Conservation (phyloP, 1,140 invertebrate genomes). For the Drosophila punjabiensis region DNA sequence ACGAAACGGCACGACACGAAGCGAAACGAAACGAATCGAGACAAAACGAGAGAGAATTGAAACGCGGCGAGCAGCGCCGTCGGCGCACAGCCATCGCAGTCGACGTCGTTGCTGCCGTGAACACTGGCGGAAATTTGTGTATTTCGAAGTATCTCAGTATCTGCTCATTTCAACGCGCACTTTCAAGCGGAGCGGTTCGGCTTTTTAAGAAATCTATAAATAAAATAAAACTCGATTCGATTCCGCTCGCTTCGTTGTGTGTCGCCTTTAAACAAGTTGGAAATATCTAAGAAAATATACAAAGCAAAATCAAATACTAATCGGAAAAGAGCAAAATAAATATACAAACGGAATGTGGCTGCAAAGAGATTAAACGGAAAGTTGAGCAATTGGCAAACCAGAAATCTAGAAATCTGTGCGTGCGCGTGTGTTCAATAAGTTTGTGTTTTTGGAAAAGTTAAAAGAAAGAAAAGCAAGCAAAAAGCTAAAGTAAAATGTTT, state of each 20-base stretch:
- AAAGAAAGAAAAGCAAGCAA: constrained; percentile 27
- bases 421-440: constrained; percentile 26
- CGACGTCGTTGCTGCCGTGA: constrained; percentile 19
- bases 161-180: constrained; percentile 72
- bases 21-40: constrained; percentile 1
- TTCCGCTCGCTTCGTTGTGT: constrained; percentile 14
- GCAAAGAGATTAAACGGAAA: constrained; percentile 54
- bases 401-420: constrained; percentile 14
- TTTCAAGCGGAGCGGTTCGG: constrained; percentile 51
- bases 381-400: constrained; percentile 57
- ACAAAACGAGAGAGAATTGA: constrained; percentile 65
- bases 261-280: constrained; percentile 26
- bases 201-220: constrained; percentile 1
- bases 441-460: constrained; percentile 41
- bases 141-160: constrained; percentile 39
- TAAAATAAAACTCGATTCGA: constrained; percentile 12
- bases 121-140: constrained; percentile 30
- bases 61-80: constrained; percentile 60
- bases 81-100: constrained; percentile 31
- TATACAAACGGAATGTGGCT: constrained; percentile 53
- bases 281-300: constrained; percentile 41
- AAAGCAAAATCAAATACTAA: constrained; percentile 43
- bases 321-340: constrained; percentile 30
- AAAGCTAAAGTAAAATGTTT: constrained; percentile 77
- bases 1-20: constrained; percentile 22